Conservation (phyloP, 1,140 invertebrate species). For the Leptonema lineaticorne region DNA sequence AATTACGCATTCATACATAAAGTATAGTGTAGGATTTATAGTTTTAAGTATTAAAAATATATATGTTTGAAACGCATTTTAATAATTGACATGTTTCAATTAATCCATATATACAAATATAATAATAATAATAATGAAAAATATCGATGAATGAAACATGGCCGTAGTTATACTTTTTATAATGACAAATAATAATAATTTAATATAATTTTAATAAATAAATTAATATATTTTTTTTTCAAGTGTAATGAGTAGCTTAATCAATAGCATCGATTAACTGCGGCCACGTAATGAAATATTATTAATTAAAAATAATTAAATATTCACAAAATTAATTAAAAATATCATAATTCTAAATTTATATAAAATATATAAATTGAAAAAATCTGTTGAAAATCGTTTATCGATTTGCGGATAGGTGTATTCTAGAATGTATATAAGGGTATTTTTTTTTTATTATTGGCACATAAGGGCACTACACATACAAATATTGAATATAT, state of each 20-base stretch:
- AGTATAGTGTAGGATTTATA: neutral
- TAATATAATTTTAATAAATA: too few species aligned
- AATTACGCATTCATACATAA: neutral
- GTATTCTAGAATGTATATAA: slow-evolving; percentile 8
- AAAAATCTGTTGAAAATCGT: slow-evolving; percentile 4
- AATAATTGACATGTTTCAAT: slow-evolving; percentile 5
- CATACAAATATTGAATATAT: slow-evolving; percentile 21
- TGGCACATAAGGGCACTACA: slow-evolving; percentile 15
- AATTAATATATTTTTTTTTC: too few species aligned
- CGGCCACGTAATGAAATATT: too few species aligned
- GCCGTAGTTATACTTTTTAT: too few species aligned
- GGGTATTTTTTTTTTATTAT: slow-evolving; percentile 9
- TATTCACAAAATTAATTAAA: too few species aligned
- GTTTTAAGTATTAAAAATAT: slow-evolving; percentile 12
- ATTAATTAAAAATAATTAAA: too few species aligned
- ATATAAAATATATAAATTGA: neutral
- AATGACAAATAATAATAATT: neutral
- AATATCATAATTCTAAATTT: neutral
- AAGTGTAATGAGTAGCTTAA: too few species aligned
- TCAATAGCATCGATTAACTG: too few species aligned
- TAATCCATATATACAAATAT: too few species aligned
- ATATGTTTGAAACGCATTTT: slow-evolving; percentile 8
- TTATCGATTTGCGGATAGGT: slow-evolving; percentile 14
- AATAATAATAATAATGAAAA: slow-evolving; percentile 9
- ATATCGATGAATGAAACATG: neutral